phyloP scores from a whole-genome alignment of 1,140 invertebrate genomes.

The Scaptomyza hsui region DNA sequence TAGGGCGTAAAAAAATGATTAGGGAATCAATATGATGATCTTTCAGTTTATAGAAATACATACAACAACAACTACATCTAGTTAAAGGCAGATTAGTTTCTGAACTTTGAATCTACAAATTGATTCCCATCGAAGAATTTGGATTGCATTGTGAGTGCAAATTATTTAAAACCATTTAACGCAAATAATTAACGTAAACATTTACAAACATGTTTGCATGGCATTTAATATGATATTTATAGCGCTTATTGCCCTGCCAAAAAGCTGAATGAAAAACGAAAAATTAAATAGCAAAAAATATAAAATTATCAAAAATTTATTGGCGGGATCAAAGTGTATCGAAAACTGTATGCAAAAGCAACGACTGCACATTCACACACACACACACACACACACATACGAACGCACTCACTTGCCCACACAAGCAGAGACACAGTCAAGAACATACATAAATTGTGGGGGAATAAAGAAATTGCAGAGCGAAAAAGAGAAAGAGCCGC shows the following conservation, averaged over 20 bases:
- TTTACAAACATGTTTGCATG: conserved; percentile 57
- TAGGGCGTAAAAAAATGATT: neutral
- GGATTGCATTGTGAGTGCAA: conserved; percentile 7
- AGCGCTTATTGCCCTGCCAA: conserved; percentile 75
- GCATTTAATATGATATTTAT: conserved; percentile 74
- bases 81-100: neutral
- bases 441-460: conserved; percentile 4
- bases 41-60: neutral
- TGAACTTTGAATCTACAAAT: conserved; percentile 1
- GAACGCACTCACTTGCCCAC: neutral
- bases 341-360: conserved; percentile 60
- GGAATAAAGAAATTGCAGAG: conserved; percentile 40
- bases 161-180: conserved; percentile 25
- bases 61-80: neutral
- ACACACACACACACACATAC: conserved; percentile 16
- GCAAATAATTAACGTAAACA: conserved; percentile 37
- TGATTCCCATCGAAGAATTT: neutral
- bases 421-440: conserved; percentile 12
- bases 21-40: neutral
- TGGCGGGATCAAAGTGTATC: conserved; percentile 83
- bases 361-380: conserved; percentile 37
- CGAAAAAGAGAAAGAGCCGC: conserved; percentile 1
- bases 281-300: conserved; percentile 71
- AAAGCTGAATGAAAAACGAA: conserved; percentile 40
- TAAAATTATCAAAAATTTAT: conserved; percentile 80